phyloP scores from a whole-genome alignment of 2,113 vertebrate species.

The Natator depressus region DNA sequence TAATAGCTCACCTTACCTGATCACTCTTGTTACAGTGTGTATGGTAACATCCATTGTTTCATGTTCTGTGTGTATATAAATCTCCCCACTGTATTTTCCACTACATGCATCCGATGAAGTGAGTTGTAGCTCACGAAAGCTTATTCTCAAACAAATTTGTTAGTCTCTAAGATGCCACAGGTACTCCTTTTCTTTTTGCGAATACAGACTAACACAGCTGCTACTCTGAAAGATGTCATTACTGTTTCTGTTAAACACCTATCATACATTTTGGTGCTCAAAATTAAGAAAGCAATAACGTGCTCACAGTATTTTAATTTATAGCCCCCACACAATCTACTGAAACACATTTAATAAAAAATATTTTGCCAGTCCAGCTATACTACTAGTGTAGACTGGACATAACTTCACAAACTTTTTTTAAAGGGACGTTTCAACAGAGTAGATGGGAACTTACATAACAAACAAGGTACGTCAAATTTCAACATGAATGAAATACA shows the following conservation, averaged over 20 bases:
- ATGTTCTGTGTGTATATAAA: too few species aligned
- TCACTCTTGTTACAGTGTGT: too few species aligned
- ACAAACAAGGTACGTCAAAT: neutral
- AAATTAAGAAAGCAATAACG: neutral
- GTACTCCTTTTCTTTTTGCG: too few species aligned
- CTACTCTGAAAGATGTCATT: too few species aligned
- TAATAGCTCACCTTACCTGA: too few species aligned
- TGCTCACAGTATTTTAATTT: neutral
- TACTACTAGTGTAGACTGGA: neutral
- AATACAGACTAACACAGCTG: too few species aligned
- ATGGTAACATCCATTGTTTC: too few species aligned
- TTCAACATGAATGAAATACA: neutral
- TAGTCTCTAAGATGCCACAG: too few species aligned
- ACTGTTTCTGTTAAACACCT: neutral
- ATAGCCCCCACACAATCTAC: neutral
- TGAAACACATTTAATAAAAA: neutral
- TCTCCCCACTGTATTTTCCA: too few species aligned
- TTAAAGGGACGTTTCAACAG: neutral
- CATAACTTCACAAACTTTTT: neutral
- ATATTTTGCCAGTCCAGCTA: accelerated
- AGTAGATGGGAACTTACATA: neutral
- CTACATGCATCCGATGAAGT: too few species aligned
- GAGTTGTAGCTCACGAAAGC: too few species aligned
- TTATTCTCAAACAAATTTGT: too few species aligned
- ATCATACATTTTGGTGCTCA: neutral